Percentiles rank a stretch among this genome's conserved stretches.
Evolutionary conservation across 2,888 invertebrate genomes (phyloP).

Genomic region (Nineta flava): DNA sequence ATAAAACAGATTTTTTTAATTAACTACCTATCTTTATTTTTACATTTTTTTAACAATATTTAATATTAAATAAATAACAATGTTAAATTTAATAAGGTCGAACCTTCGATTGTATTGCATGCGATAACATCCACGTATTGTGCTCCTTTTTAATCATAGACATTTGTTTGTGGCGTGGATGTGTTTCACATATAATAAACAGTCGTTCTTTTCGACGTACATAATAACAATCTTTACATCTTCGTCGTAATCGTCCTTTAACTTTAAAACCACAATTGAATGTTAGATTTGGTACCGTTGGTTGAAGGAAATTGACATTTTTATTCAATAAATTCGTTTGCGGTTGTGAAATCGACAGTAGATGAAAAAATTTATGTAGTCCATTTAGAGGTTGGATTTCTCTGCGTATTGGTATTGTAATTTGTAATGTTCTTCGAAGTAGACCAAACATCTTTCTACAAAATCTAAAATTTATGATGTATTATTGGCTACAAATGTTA

Average conservation of each 20-base stretch:
- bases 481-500: neutral
- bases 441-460: neutral
- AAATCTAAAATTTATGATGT: neutral
- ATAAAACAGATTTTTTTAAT: too few species aligned
- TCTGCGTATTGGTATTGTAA: too few species aligned
- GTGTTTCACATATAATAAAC: conserved; percentile 58
- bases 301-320: neutral
- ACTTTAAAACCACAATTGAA: conserved; percentile 50
- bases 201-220: conserved; percentile 48
- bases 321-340: too few species aligned
- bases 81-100: conserved; percentile 29
- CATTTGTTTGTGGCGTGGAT: conserved; percentile 71
- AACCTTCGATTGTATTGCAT: conserved; percentile 47
- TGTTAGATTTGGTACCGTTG: neutral
- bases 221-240: conserved; percentile 68
- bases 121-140: conserved; percentile 60
- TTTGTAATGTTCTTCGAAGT: neutral
- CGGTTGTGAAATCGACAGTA: too few species aligned
- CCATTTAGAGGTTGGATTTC: neutral
- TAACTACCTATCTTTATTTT: too few species aligned
- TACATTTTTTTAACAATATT: too few species aligned
- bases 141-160: conserved; percentile 47
- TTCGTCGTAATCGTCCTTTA: conserved; percentile 44
- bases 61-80: too few species aligned
- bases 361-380: too few species aligned